Evolutionary conservation across 2,888 invertebrate genomes (phyloP).

Genomic region (Diachrysia chrysitis): DNA sequence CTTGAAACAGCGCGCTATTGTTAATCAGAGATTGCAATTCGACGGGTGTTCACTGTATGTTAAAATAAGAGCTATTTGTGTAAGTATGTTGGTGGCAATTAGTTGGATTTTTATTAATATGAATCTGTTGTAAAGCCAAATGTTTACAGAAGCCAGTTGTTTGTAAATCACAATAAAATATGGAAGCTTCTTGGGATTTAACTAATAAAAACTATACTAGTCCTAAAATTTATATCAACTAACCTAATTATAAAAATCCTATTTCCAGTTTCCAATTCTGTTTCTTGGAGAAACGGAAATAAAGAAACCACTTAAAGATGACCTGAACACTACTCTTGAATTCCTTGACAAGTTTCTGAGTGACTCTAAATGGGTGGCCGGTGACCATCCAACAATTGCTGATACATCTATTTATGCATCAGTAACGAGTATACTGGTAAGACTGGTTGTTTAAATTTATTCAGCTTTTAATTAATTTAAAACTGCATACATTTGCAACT

Average conservation of each 20-base stretch:
- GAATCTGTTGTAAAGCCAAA: background rate
- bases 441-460: conserved; percentile 38
- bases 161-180: no score
- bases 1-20: conserved; percentile 86
- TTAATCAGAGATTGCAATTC: conserved; percentile 91
- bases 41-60: conserved; percentile 90
- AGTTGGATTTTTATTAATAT: no score
- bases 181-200: no score
- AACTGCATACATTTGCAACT: background rate
- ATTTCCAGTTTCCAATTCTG: conserved; percentile 89
- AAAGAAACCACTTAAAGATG: conserved; percentile 84
- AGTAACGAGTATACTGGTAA: conserved; percentile 88
- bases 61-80: conserved; percentile 90
- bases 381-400: conserved; percentile 90
- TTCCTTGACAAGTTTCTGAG: conserved; percentile 90
- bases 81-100: conserved; percentile 72
- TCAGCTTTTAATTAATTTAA: no score
- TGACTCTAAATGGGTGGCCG: conserved; percentile 90
- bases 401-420: conserved; percentile 90
- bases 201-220: no score
- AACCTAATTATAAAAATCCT: background rate
- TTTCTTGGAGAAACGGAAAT: conserved; percentile 89
- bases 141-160: background rate
- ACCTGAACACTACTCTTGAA: conserved; percentile 89
- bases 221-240: background rate